These are phyloP conservation scores for Homarus gammarus DNA, from an alignment of 2,888 invertebrate genomes.

Conservation along the genomic window DNA sequence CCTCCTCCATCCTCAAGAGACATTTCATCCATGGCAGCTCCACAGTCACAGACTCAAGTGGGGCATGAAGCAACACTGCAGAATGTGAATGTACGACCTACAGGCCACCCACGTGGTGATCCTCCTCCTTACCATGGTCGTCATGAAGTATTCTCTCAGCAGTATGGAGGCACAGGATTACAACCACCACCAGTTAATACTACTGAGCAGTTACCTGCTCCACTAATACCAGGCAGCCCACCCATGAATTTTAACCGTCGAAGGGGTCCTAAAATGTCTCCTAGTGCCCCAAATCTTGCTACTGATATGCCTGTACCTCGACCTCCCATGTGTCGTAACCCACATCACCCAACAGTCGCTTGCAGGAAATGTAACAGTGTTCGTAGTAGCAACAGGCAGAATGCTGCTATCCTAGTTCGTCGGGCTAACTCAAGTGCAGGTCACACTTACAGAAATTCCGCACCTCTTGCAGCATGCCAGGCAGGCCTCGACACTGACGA, in stretches of 20 bases:
- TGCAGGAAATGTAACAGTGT: constrained; percentile 75
- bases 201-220: constrained; percentile 25
- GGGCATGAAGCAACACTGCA: constrained; percentile 12
- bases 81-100: not conserved
- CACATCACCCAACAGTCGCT: constrained; percentile 71
- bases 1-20: constrained; percentile 31
- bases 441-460: constrained; percentile 71
- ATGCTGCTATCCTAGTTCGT: constrained; percentile 74
- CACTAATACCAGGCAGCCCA: constrained; percentile 35
- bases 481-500: constrained; percentile 62
- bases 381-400: constrained; percentile 73
- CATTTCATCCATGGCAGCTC: constrained; percentile 10
- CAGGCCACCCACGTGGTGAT: constrained; percentile 45
- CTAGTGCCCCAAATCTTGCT: constrained; percentile 48
- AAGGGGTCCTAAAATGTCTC: constrained; percentile 41
- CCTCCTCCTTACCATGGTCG: constrained; percentile 75
- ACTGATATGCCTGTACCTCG: constrained; percentile 56
- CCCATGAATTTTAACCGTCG: constrained; percentile 2
- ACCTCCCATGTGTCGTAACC: constrained; percentile 67
- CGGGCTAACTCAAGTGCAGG: constrained; percentile 74
- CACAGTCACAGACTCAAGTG: constrained; percentile 26
- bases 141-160: constrained; percentile 65
- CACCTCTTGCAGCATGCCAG: constrained; percentile 59
- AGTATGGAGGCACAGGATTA: constrained; percentile 29
- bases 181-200: constrained; percentile 46